These are phyloP conservation scores for Ginglymostoma cirratum DNA, from an alignment of 2,113 vertebrate species.

Conservation along the genomic window DNA sequence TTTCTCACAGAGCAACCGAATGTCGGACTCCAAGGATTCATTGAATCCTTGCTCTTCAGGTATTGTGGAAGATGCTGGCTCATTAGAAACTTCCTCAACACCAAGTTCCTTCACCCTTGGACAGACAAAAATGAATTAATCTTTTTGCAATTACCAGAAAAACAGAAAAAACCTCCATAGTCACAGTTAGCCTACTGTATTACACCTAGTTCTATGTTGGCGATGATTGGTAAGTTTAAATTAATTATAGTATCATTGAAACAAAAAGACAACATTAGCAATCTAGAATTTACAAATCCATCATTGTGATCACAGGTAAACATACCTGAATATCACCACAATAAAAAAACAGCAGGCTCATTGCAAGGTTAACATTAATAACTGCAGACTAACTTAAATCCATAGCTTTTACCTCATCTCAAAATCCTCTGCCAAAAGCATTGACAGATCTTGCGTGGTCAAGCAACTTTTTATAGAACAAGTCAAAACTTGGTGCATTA, in stretches of 20 bases:
- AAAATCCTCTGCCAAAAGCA: background rate
- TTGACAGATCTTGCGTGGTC: background rate
- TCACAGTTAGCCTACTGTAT: background rate
- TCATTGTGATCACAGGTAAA: no score
- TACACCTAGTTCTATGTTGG: background rate
- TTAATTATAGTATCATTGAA: background rate
- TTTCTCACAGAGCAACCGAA: constrained; percentile 20
- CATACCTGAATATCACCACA: background rate
- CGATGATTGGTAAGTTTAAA: background rate
- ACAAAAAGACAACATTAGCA: background rate
- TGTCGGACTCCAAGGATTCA: constrained; percentile 18
- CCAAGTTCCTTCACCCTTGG: constrained; percentile 28
- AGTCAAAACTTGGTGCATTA: background rate
- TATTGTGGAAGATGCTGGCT: constrained; percentile 13
- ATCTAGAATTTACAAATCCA: background rate
- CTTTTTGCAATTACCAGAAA: background rate
- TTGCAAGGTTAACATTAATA: background rate
- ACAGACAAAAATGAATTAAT: background rate
- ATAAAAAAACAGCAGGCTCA: no score
- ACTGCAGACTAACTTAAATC: background rate
- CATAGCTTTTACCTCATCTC: background rate
- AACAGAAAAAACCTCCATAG: background rate
- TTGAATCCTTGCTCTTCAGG: background rate
- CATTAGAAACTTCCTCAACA: background rate
- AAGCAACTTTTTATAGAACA: background rate